phyloP scores from a whole-genome alignment of 2,797 vertebrate species.

The Artibeus jamaicensis region DNA sequence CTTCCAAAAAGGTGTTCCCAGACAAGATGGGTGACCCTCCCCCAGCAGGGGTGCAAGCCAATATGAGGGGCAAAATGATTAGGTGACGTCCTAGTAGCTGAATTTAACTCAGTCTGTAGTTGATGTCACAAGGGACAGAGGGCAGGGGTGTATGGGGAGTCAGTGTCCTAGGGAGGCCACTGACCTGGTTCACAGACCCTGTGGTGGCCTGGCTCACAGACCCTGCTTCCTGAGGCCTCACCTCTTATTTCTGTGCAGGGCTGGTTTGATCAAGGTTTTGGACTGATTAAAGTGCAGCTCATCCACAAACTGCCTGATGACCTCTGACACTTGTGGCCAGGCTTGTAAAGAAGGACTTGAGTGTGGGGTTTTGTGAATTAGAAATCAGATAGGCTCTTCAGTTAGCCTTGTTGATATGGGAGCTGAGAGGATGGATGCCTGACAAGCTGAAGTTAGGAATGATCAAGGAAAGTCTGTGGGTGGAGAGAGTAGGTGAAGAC shows the following conservation, averaged over 20 bases:
- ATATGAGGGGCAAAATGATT: neutral
- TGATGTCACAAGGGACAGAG: neutral
- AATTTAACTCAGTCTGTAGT: neutral
- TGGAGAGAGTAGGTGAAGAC: neutral
- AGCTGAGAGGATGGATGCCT: neutral
- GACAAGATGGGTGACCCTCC: neutral
- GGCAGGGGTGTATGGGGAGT: neutral
- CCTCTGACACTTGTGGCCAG: neutral
- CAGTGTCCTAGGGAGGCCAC: too few species aligned
- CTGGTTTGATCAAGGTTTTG: neutral
- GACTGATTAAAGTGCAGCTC: neutral
- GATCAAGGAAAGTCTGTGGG: neutral
- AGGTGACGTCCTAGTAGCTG: neutral
- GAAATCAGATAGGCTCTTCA: neutral
- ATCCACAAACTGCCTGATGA: neutral
- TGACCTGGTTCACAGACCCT: too few species aligned
- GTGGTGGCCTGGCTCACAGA: neutral
- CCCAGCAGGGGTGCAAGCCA: neutral
- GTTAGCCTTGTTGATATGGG: neutral
- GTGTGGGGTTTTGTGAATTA: neutral
- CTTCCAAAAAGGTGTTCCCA: neutral
- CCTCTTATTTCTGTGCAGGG: neutral
- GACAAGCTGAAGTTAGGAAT: neutral
- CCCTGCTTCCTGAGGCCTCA: neutral
- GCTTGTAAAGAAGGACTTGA: neutral